phyloP scores from a whole-genome alignment of 2,888 invertebrate species.

The Malacosoma neustria region DNA sequence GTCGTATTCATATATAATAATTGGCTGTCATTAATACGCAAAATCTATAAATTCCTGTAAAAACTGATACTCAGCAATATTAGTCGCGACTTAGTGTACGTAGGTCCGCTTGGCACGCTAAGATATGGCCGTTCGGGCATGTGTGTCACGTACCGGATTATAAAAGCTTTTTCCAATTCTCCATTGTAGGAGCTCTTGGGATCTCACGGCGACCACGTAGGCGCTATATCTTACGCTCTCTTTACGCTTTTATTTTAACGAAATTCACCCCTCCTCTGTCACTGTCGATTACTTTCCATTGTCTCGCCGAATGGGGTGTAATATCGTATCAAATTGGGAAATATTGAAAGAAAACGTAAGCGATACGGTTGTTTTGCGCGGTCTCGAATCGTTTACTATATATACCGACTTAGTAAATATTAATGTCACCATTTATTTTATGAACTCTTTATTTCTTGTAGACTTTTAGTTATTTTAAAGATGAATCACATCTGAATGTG shows the following conservation, averaged over 20 bases:
- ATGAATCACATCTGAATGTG: too few relatives aligned
- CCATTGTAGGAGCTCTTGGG: slow-evolving; percentile 61
- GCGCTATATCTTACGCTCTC: slow-evolving; percentile 70
- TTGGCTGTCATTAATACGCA: too few relatives aligned
- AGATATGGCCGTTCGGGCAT: slow-evolving; percentile 52
- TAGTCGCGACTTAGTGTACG: slow-evolving; percentile 13
- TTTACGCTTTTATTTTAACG: slow-evolving; percentile 73
- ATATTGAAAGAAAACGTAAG: slow-evolving; percentile 69
- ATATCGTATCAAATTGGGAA: slow-evolving; percentile 67
- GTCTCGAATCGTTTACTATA: slow-evolving; percentile 23
- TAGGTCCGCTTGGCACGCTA: slow-evolving; percentile 33
- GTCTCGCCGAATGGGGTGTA: slow-evolving; percentile 47
- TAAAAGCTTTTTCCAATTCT: slow-evolving; percentile 76
- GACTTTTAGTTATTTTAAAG: too few relatives aligned
- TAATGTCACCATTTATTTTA: background rate
- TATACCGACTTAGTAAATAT: slow-evolving; percentile 1
- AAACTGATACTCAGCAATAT: background rate
- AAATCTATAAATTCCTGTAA: background rate
- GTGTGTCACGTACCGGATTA: slow-evolving; percentile 72
- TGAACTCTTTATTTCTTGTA: background rate
- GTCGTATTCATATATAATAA: too few relatives aligned
- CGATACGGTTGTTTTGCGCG: slow-evolving; percentile 41
- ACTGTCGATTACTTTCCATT: slow-evolving; percentile 70
- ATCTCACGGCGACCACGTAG: slow-evolving; percentile 68
- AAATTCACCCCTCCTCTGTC: slow-evolving; percentile 68